Conservation (phyloP, 2,888 invertebrate genomes). For the Mesorhabditis spiculigera region DNA sequence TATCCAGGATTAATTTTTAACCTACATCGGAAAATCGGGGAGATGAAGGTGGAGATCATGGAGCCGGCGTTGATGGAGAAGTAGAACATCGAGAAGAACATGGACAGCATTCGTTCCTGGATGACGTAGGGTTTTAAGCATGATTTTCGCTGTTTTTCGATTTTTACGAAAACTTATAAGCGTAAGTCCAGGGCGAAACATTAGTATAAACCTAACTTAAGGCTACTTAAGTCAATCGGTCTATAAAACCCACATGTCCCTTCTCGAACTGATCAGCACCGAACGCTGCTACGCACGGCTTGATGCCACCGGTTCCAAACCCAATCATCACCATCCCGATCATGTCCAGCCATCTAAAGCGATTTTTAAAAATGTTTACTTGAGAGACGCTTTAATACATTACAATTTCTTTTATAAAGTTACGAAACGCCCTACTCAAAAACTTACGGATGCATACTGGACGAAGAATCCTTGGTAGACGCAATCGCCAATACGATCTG, state of each 20-base stretch:
- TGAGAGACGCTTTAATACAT: too few relatives aligned
- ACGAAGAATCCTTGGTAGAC: slow-evolving; percentile 58
- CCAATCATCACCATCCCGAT: slow-evolving; percentile 61
- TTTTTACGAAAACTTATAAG: too few relatives aligned
- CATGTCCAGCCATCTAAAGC: slow-evolving; percentile 46
- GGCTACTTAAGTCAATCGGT: too few relatives aligned
- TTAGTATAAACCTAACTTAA: too few relatives aligned
- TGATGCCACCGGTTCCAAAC: slow-evolving; percentile 64
- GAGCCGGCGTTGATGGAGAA: slow-evolving; percentile 86
- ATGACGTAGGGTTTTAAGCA: slow-evolving; percentile 20
- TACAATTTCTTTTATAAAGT: too few relatives aligned
- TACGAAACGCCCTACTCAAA: too few relatives aligned
- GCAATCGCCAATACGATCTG: slow-evolving; percentile 73
- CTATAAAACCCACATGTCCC: slow-evolving; percentile 61
- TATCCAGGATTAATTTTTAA: not conserved
- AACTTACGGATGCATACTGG: slow-evolving; percentile 48
- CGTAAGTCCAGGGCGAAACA: too few relatives aligned
- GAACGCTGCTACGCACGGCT: slow-evolving; percentile 64
- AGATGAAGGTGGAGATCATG: slow-evolving; percentile 80
- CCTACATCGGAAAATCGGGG: slow-evolving; percentile 76
- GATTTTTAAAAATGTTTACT: too few relatives aligned
- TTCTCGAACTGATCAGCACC: slow-evolving; percentile 63
- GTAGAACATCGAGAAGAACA: slow-evolving; percentile 90
- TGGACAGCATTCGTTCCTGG: slow-evolving; percentile 73
- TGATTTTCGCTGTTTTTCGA: too few relatives aligned